Evolutionary conservation across 53 echinoderm and acorn worm genomes (phyloP), one percentile per base, ranked within the genome.

Genomic region (Mesocentrotus franciscanus): DNA sequence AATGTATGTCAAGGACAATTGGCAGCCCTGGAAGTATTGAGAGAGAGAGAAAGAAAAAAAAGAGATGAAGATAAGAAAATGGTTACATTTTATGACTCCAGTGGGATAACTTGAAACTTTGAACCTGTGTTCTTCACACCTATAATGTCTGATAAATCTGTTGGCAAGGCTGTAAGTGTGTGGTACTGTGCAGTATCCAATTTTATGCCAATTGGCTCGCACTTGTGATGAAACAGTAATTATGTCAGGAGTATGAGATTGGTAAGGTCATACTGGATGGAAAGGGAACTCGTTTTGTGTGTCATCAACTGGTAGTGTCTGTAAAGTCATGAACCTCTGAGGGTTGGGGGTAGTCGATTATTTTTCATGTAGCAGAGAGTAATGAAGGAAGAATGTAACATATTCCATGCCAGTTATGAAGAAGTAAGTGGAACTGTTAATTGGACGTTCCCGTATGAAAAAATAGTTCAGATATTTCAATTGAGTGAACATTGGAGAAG

Each of bases 121-220:
- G 10, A 87, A 87, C 58, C 87, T n/a, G 58, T 42, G 87, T 27
- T 24, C 49, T 87, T 87, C 87, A 57, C 87, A 87, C 58, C 56
- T 87, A 7, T 87, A n/a, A 57, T 87, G n/a, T 29, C 33, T 56
- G 26, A 87, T 87, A 87, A 87, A 87, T 87, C 56, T 87, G 58
- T 57, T 59, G 58, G 29, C 87, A 58, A 87, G 18, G 29, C 29
- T 87, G 87, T 87, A 87, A 87, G n/a, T 10, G 36, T 39, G 87
- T 57, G 87, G 58, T 87, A 24, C 58, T 13, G 5, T 20, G 27
- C n/a, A 27, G 58, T 58, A 87, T 87, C 87, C 87, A 87, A 87
- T 87, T 58, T 87, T 57, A 87, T n/a, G 87, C 57, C 87, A 87
- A 58, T 87, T 87, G 81, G 42, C 36, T 36, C 36, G 20, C 81